Percentiles rank a stretch among this genome's conserved stretches.
phyloP scores from a whole-genome alignment of 2,888 invertebrate species.

The Diogma glabrata region DNA sequence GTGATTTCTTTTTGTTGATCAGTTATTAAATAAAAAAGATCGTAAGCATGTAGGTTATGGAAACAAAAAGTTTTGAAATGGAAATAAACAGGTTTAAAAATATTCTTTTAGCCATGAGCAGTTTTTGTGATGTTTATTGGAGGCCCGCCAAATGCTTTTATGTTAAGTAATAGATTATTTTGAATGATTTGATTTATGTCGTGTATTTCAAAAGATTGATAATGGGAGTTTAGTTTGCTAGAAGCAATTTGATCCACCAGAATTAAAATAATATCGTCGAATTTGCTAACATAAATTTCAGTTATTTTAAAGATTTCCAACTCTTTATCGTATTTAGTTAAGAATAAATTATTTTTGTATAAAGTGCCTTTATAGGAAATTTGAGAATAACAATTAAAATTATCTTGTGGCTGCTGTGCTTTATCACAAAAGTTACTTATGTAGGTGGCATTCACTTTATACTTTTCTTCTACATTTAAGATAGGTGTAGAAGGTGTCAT shows the following conservation, averaged over 20 bases:
- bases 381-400: slow-evolving; percentile 3
- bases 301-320: neutral
- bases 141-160: neutral
- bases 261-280: neutral
- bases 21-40: too few species aligned
- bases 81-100: neutral
- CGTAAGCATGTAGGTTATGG: too few species aligned
- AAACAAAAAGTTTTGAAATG: too few species aligned
- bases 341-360: neutral
- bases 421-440: neutral
- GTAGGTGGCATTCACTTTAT: neutral
- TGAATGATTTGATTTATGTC: neutral
- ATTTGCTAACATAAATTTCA: neutral
- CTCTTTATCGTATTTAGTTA: neutral
- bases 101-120: slow-evolving; percentile 1
- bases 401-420: neutral
- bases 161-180: neutral
- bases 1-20: too few species aligned
- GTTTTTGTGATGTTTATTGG: neutral
- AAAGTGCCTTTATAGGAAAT: neutral
- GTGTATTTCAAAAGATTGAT: neutral
- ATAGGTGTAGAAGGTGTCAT: neutral
- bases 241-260: neutral
- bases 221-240: neutral
- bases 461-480: neutral